Conservation (phyloP, 2,113 vertebrate species). For the Rattus rattus region DNA sequence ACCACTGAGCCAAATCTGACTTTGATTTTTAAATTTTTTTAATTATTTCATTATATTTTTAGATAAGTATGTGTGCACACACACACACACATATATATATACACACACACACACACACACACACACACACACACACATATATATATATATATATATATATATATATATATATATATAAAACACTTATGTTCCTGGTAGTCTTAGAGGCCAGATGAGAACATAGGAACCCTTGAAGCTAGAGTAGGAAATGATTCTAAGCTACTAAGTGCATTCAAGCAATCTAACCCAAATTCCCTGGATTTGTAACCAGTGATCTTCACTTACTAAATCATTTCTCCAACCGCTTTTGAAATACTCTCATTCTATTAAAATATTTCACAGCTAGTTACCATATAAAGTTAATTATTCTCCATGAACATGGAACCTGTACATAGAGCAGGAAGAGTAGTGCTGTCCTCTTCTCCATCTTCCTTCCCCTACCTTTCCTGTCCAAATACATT, state of each 20-base stretch:
- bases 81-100: too few relatives aligned
- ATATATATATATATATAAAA: neutral
- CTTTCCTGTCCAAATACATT: fast-evolving
- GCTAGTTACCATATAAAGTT: neutral
- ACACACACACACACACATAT: too few relatives aligned
- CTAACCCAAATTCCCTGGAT: neutral
- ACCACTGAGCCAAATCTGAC: too few relatives aligned
- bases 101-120: too few relatives aligned
- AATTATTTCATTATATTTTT: neutral
- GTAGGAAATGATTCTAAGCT: neutral
- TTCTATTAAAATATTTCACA: neutral
- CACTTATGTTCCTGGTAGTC: too few relatives aligned
- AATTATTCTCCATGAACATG: neutral
- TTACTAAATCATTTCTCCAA: neutral
- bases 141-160: too few relatives aligned
- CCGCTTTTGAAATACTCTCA: neutral
- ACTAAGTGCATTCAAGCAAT: neutral
- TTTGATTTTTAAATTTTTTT: neutral
- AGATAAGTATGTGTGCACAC: neutral
- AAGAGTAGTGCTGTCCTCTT: neutral
- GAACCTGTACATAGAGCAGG: neutral
- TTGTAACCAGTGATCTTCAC: fast-evolving
- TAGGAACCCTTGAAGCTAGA: neutral
- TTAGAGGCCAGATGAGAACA: neutral
- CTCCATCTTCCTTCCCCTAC: neutral